A percentile compares a stretch with the other conserved stretches of the same genome.
These are phyloP conservation scores for Gephyroberyx darwinii DNA, from an alignment of 2,797 vertebrate genomes.

Conservation along the genomic window DNA sequence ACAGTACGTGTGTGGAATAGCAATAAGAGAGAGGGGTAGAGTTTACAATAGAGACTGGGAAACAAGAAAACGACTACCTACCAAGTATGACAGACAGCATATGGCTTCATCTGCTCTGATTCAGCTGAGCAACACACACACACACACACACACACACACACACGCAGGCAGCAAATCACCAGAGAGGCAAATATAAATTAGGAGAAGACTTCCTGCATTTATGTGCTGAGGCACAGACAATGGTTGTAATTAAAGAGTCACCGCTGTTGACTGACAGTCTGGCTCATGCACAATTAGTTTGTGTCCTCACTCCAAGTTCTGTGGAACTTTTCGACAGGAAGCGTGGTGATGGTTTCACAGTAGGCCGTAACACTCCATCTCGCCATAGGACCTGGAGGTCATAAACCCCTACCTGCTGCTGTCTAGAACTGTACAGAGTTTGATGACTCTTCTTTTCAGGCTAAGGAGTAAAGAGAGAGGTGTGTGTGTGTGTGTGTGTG, in stretches of 20 bases:
- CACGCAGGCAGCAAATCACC: slow-evolving; percentile 37
- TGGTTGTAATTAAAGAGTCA: slow-evolving; percentile 68
- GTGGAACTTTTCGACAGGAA: slow-evolving; percentile 71
- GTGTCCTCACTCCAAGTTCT: slow-evolving; percentile 56
- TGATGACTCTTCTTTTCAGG: slow-evolving; percentile 73
- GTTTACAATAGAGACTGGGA: slow-evolving; percentile 59
- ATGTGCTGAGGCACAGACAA: slow-evolving; percentile 59
- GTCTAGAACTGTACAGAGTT: slow-evolving; percentile 63
- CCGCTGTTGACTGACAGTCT: slow-evolving; percentile 55
- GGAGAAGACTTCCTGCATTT: slow-evolving; percentile 67
- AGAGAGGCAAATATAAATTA: slow-evolving; percentile 57
- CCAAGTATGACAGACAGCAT: slow-evolving; percentile 72
- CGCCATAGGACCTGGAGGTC: slow-evolving; percentile 75
- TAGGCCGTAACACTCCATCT: slow-evolving; percentile 62
- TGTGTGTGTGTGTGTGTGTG: slow-evolving; percentile 28
- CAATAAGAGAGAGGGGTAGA: slow-evolving; percentile 60
- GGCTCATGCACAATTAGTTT: slow-evolving; percentile 34
- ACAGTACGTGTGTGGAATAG: slow-evolving; percentile 60
- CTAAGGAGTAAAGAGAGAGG: slow-evolving; percentile 63
- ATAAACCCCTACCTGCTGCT: slow-evolving; percentile 79
- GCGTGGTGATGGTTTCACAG: slow-evolving; percentile 65
- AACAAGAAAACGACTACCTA: slow-evolving; percentile 62
- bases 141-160: slow-evolving; percentile 22
- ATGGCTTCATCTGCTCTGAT: slow-evolving; percentile 74
- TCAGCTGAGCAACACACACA: slow-evolving; percentile 54